A percentile compares a stretch with the other conserved stretches of the same genome.
Evolutionary conservation across 2,888 invertebrate species (phyloP).

Genomic region (Drosophila kuntzei): DNA sequence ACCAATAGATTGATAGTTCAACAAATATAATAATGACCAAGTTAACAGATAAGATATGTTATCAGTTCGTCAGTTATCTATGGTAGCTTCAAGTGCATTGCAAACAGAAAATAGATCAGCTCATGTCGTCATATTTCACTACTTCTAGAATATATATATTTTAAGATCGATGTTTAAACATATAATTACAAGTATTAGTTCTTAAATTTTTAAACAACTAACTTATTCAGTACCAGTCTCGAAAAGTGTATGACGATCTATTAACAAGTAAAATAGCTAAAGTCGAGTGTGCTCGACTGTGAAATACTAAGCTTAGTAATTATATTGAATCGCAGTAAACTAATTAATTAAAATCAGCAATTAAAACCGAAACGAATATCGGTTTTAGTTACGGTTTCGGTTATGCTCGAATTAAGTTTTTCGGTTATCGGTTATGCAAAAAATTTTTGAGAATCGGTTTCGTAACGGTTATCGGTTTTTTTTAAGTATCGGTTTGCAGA

Average conservation of each 20-base stretch:
- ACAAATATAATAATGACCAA: background rate
- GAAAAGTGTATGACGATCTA: background rate
- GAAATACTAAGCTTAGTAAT: background rate
- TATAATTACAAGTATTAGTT: background rate
- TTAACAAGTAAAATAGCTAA: background rate
- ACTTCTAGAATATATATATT: background rate
- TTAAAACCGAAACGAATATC: too few species aligned
- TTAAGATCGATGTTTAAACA: background rate
- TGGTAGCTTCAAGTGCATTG: conserved; percentile 4
- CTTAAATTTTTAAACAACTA: background rate
- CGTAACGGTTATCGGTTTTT: too few species aligned
- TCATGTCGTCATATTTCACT: conserved; percentile 17
- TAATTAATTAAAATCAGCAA: background rate
- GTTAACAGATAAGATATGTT: conserved; percentile 39
- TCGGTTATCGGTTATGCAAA: too few species aligned
- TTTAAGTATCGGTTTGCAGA: too few species aligned
- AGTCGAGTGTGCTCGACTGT: background rate
- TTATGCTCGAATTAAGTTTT: too few species aligned
- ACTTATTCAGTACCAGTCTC: background rate
- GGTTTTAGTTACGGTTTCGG: too few species aligned
- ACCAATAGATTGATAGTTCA: background rate
- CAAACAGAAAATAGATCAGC: conserved; percentile 7
- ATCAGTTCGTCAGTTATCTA: conserved; percentile 19
- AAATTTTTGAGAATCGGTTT: too few species aligned
- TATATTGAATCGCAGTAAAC: background rate